Percentiles rank a stretch among this genome's conserved stretches.
These are phyloP conservation scores for Cheilosia vernalis DNA, from an alignment of 2,888 invertebrate genomes.

Conservation along the genomic window DNA sequence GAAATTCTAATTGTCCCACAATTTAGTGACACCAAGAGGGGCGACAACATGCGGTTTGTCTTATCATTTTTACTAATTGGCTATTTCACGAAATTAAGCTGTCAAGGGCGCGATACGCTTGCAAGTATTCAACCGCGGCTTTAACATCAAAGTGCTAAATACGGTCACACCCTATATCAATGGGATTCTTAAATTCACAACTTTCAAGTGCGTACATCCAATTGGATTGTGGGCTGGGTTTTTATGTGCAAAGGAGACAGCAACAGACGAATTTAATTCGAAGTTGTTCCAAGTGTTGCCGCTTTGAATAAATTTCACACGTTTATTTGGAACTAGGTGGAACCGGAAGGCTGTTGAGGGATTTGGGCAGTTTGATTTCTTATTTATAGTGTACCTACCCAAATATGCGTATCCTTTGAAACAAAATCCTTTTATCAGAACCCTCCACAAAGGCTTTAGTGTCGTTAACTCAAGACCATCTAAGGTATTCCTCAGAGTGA, in stretches of 20 bases:
- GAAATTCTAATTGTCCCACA: constrained; percentile 61
- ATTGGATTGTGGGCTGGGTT: constrained; percentile 6
- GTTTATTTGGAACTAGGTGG: background rate
- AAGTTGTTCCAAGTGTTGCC: constrained; percentile 21
- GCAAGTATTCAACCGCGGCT: background rate
- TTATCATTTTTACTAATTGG: constrained; percentile 69
- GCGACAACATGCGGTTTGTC: constrained; percentile 52
- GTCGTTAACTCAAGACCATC: too few relatives aligned
- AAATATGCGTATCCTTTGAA: too few relatives aligned
- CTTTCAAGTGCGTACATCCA: background rate
- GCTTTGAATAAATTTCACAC: background rate
- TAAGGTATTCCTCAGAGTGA: too few relatives aligned
- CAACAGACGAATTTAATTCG: background rate
- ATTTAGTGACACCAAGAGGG: constrained; percentile 39
- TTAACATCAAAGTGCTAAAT: constrained; percentile 64
- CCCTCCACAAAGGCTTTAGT: too few relatives aligned
- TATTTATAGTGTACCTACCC: too few relatives aligned
- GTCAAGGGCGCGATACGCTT: constrained; percentile 31
- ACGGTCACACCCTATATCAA: constrained; percentile 39
- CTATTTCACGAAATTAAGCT: constrained; percentile 64
- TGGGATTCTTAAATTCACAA: background rate
- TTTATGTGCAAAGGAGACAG: background rate
- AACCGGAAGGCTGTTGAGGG: too few relatives aligned
- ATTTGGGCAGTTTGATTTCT: too few relatives aligned
- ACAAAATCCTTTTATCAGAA: too few relatives aligned